phyloP scores from a whole-genome alignment of 2,797 vertebrate species.

The Sternotherus odoratus region DNA sequence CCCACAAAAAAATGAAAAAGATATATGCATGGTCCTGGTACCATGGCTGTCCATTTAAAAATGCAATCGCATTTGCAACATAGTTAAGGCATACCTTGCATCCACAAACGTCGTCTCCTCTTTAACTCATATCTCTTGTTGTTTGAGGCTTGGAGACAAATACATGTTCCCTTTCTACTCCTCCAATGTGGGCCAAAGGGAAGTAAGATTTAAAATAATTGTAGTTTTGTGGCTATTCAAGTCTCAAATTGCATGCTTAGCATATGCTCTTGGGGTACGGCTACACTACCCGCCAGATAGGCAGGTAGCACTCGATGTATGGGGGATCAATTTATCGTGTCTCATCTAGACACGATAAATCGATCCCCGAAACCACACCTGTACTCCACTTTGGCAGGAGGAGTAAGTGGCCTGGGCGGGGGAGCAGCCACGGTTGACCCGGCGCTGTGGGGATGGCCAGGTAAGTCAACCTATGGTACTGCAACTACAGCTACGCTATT shows the following conservation, averaged over 20 bases:
- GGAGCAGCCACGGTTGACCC: no score
- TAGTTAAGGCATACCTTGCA: constrained; percentile 19
- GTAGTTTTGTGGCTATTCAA: background rate
- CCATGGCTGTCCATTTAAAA: background rate
- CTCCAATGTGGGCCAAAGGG: background rate
- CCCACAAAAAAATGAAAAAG: background rate
- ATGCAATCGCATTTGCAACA: background rate
- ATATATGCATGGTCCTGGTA: background rate
- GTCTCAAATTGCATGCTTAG: background rate
- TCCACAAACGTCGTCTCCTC: background rate
- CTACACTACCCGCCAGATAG: no score
- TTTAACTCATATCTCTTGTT: background rate
- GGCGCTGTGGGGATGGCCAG: no score
- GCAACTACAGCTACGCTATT: no score
- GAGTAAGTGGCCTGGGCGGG: no score
- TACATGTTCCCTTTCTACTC: background rate
- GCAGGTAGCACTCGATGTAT: no score
- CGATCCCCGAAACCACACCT: no score
- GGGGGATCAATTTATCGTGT: no score
- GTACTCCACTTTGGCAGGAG: no score
- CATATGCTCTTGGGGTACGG: background rate
- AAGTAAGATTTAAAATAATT: background rate
- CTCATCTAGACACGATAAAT: no score
- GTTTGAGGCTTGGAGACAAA: background rate
- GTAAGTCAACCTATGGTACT: no score